Conservation (phyloP, 2,888 invertebrate genomes). For the Drosophila neotestacea region DNA sequence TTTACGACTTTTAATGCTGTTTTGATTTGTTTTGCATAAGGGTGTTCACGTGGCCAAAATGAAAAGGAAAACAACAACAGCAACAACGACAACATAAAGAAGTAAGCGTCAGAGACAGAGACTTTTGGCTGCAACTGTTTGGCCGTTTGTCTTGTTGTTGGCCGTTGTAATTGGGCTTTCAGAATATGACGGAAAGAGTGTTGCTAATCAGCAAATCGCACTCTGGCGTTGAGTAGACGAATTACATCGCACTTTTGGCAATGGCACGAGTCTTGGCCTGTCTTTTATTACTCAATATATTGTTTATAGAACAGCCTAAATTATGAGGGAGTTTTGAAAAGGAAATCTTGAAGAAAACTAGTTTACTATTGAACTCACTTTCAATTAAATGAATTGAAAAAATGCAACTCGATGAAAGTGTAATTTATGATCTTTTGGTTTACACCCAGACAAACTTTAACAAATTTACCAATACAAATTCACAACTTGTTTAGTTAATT, state of each 20-base stretch:
- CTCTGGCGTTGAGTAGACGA: conserved; percentile 79
- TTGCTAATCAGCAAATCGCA: conserved; percentile 83
- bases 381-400: background rate
- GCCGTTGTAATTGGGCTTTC: conserved; percentile 76
- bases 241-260: conserved; percentile 65
- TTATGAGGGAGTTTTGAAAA: background rate
- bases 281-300: background rate
- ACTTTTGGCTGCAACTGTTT: conserved; percentile 56
- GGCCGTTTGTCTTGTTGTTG: conserved; percentile 64
- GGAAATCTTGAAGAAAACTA: background rate
- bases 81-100: conserved; percentile 12
- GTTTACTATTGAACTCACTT: background rate
- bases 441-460: background rate
- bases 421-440: background rate
- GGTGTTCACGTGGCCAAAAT: conserved; percentile 74
- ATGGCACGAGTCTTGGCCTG: background rate
- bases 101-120: conserved; percentile 11
- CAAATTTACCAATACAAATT: background rate
- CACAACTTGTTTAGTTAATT: background rate
- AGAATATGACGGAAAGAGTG: conserved; percentile 83
- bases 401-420: background rate
- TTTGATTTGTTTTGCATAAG: conserved; percentile 81
- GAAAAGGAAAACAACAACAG: conserved; percentile 15
- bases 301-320: background rate
- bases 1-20: conserved; percentile 78